Evolutionary conservation across 1,140 invertebrate species (phyloP).

Genomic region (Hyles vespertilio): DNA sequence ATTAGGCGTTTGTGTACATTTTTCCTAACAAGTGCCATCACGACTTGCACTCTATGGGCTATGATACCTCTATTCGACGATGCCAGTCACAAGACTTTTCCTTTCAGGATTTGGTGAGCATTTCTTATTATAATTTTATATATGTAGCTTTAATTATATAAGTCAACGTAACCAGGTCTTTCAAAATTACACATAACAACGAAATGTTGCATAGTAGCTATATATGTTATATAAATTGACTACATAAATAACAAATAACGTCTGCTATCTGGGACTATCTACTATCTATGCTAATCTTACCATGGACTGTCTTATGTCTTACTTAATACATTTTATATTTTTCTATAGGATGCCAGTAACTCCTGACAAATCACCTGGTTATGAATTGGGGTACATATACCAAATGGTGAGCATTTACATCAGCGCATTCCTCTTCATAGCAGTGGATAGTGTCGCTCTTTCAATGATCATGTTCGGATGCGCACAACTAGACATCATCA

Average conservation of each 20-base stretch:
- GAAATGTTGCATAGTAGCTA: too few relatives aligned
- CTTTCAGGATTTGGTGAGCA: slow-evolving; percentile 60
- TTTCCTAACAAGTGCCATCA: slow-evolving; percentile 44
- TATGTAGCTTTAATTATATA: too few relatives aligned
- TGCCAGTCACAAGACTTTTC: slow-evolving; percentile 38
- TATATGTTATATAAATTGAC: too few relatives aligned
- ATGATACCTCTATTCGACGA: slow-evolving; percentile 50
- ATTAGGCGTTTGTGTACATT: slow-evolving; percentile 44
- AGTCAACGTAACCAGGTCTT: too few relatives aligned
- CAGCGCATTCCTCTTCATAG: slow-evolving; percentile 50
- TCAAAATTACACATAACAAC: too few relatives aligned
- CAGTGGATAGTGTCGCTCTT: slow-evolving; percentile 47
- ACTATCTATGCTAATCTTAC: too few relatives aligned
- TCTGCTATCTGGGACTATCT: too few relatives aligned
- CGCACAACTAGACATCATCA: slow-evolving; percentile 55
- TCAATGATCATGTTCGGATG: slow-evolving; percentile 57
- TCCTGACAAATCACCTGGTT: slow-evolving; percentile 41
- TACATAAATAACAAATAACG: too few relatives aligned
- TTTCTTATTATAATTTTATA: not conserved
- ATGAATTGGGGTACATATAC: slow-evolving; percentile 51
- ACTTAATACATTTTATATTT: not conserved
- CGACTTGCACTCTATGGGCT: slow-evolving; percentile 49
- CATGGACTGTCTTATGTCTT: too few relatives aligned
- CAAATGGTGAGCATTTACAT: slow-evolving; percentile 51
- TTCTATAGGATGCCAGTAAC: slow-evolving; percentile 53